Conservation (phyloP, 2,113 vertebrate genomes). For the Melanocharis versteri region DNA sequence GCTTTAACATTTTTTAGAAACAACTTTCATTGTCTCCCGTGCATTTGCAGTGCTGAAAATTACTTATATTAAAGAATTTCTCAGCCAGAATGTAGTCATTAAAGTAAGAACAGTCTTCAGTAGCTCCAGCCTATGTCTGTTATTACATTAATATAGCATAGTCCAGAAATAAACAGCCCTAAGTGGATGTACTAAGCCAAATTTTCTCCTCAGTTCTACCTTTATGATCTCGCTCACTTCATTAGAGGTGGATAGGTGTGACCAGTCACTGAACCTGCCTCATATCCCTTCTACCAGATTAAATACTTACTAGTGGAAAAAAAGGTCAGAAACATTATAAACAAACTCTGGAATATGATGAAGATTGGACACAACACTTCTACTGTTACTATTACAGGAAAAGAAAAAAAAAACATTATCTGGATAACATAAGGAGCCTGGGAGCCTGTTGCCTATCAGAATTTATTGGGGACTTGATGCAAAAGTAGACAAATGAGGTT, state of each 20-base stretch:
- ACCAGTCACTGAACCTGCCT: background rate
- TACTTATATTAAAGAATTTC: constrained; percentile 53
- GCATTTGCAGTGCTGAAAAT: constrained; percentile 63
- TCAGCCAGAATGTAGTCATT: constrained; percentile 48
- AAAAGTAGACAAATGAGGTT: constrained; percentile 71
- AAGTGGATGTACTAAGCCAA: background rate
- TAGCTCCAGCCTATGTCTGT: constrained; percentile 11
- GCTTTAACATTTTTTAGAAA: constrained; percentile 72
- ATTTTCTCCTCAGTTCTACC: background rate
- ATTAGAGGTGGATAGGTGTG: background rate
- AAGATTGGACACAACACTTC: constrained; percentile 43
- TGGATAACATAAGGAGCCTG: constrained; percentile 49
- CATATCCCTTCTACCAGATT: background rate
- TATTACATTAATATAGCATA: background rate
- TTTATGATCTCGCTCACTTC: background rate
- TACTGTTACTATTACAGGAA: constrained; percentile 45
- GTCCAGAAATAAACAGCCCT: constrained; percentile 23
- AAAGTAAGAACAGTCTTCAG: constrained; percentile 45
- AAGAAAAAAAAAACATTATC: constrained; percentile 29
- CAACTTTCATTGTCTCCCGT: constrained; percentile 63
- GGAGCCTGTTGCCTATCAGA: constrained; percentile 64
- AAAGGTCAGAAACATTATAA: constrained; percentile 19
- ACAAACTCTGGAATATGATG: constrained; percentile 27
- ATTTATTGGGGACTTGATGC: constrained; percentile 70
- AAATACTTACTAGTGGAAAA: background rate